These are phyloP conservation scores for Epinotia bilunana DNA, from an alignment of 2,888 invertebrate genomes.

Conservation along the genomic window DNA sequence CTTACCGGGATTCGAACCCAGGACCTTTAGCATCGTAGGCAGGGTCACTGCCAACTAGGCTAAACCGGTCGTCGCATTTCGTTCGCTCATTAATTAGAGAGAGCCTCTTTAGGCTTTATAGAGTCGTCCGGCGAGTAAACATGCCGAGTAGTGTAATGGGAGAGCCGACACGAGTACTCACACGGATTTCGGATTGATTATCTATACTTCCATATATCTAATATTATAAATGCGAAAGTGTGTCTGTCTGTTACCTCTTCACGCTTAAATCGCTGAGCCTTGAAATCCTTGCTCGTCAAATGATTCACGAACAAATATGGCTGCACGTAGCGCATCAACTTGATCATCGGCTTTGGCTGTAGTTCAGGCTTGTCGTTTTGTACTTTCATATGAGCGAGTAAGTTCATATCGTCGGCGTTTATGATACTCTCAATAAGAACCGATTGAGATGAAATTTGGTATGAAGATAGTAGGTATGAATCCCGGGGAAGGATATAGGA, in stretches of 20 bases:
- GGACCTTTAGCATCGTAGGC: no score
- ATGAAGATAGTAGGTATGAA: no score
- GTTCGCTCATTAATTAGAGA: neutral
- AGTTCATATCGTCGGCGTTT: constrained; percentile 85
- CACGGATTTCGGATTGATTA: neutral
- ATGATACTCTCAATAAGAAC: constrained; percentile 88
- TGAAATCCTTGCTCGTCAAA: constrained; percentile 85
- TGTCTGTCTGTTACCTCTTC: no score
- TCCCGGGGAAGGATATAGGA: no score
- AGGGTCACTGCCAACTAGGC: no score
- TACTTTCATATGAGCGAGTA: constrained; percentile 79
- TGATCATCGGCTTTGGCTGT: constrained; percentile 57
- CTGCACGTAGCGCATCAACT: constrained; percentile 65
- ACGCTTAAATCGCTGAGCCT: constrained; percentile 50
- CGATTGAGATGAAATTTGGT: no score
- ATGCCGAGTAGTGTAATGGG: neutral
- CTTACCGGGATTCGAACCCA: no score
- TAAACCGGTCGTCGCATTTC: no score
- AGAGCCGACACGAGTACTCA: neutral
- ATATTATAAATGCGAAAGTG: no score
- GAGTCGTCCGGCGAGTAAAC: neutral
- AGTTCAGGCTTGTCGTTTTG: constrained; percentile 61
- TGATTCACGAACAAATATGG: constrained; percentile 86
- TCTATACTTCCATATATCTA: no score
- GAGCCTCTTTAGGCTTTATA: neutral